Percentiles rank a stretch among this genome's conserved stretches.
These are phyloP conservation scores for Tenthredo scrophulariae DNA, from an alignment of 2,888 invertebrate species.

Conservation along the genomic window DNA sequence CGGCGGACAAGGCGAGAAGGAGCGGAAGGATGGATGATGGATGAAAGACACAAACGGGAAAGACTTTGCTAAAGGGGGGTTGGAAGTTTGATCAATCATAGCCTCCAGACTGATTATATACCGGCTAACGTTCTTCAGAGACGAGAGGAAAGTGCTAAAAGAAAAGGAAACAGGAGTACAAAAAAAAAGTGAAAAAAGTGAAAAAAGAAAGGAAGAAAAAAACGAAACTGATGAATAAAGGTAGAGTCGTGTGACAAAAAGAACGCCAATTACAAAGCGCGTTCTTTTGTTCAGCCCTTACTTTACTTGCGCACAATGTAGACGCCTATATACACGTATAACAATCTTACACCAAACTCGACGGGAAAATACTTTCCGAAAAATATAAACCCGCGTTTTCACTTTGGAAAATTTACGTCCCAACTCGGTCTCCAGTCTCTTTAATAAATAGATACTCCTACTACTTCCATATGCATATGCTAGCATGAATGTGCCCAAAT, in stretches of 20 bases:
- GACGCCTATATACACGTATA: neutral
- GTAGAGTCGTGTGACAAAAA: constrained; percentile 20
- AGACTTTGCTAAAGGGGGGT: constrained; percentile 6
- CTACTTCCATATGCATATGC: neutral
- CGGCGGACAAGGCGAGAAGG: constrained; percentile 5
- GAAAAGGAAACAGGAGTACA: constrained; percentile 25
- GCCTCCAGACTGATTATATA: constrained; percentile 47
- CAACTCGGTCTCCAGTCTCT: neutral
- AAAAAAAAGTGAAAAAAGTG: neutral
- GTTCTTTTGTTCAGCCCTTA: constrained; percentile 3
- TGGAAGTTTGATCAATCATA: constrained; percentile 50
- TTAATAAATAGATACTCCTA: neutral
- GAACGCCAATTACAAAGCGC: constrained; percentile 27
- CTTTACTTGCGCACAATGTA: constrained; percentile 22
- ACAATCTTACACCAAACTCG: neutral
- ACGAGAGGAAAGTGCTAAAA: constrained; percentile 33
- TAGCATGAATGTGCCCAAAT: neutral
- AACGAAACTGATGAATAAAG: constrained; percentile 22
- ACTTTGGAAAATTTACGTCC: neutral
- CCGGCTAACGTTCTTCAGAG: constrained; percentile 44
- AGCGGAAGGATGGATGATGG: constrained; percentile 47
- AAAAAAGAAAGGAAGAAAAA: neutral
- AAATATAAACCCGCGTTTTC: neutral
- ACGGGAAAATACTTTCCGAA: neutral
- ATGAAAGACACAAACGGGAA: constrained; percentile 51